Evolutionary conservation across 2,113 vertebrate genomes (phyloP).

Genomic region (Grus americana): DNA sequence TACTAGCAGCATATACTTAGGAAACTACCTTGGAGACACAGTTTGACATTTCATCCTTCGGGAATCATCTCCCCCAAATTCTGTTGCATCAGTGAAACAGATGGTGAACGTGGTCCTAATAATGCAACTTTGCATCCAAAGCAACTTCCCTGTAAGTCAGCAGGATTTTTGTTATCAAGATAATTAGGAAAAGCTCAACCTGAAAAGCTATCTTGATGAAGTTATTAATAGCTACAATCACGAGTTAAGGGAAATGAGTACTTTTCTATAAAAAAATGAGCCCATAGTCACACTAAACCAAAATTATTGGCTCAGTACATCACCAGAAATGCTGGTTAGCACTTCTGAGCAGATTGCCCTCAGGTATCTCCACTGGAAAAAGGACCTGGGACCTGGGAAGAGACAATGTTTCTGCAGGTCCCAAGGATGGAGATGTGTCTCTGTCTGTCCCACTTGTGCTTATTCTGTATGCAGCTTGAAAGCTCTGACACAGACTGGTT

Average conservation of each 20-base stretch:
- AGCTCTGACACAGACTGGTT: background rate
- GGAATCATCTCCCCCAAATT: background rate
- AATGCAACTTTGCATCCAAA: background rate
- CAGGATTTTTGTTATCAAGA: background rate
- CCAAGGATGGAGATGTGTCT: background rate
- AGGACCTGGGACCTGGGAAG: background rate
- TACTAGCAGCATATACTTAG: background rate
- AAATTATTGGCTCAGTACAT: background rate
- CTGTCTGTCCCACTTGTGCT: background rate
- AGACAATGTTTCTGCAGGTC: background rate
- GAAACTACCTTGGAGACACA: background rate
- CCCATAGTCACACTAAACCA: background rate
- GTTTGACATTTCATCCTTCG: background rate
- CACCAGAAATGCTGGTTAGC: background rate
- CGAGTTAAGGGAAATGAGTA: background rate
- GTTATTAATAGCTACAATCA: background rate
- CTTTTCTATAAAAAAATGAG: background rate
- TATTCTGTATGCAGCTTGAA: background rate
- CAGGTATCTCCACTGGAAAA: background rate
- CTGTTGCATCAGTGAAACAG: background rate
- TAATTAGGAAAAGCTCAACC: background rate
- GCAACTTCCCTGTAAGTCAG: background rate
- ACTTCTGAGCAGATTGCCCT: background rate
- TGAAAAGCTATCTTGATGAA: background rate
- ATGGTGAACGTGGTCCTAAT: background rate